Evolutionary conservation across 2,888 invertebrate species (phyloP).

Genomic region (Orchestes rusci): DNA sequence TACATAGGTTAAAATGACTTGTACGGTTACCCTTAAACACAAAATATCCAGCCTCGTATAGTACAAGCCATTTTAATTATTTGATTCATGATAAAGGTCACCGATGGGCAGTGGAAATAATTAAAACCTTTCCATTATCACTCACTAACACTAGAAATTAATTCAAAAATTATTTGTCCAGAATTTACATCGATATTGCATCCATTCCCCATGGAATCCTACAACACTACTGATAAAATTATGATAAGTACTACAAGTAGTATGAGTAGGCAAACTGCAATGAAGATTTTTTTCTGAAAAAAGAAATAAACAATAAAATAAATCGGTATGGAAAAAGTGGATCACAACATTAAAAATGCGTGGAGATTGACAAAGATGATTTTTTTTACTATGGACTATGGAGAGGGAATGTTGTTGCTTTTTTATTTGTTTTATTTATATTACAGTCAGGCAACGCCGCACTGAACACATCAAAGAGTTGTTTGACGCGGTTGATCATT

Average conservation of each 20-base stretch:
- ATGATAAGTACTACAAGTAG: slow-evolving; percentile 69
- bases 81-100: too few relatives aligned
- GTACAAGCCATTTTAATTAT: too few relatives aligned
- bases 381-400: not conserved
- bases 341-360: not conserved
- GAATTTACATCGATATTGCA: slow-evolving; percentile 19
- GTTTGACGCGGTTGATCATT: too few relatives aligned
- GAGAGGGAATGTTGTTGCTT: too few relatives aligned
- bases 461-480: too few relatives aligned
- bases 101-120: too few relatives aligned
- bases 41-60: too few relatives aligned
- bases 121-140: too few relatives aligned
- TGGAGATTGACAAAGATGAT: not conserved
- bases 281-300: slow-evolving; percentile 85
- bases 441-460: too few relatives aligned
- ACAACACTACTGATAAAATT: slow-evolving; percentile 44
- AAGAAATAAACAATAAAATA: slow-evolving; percentile 45
- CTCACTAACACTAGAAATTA: not conserved
- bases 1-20: too few relatives aligned
- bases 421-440: too few relatives aligned
- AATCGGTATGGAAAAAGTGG: slow-evolving; percentile 9
- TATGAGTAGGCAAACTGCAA: slow-evolving; percentile 76
- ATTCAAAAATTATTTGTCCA: slow-evolving; percentile 12
- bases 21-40: too few relatives aligned
- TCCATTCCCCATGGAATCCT: slow-evolving; percentile 18